Evolutionary conservation across 2,888 invertebrate genomes (phyloP).

Genomic region (Fragum fragum): DNA sequence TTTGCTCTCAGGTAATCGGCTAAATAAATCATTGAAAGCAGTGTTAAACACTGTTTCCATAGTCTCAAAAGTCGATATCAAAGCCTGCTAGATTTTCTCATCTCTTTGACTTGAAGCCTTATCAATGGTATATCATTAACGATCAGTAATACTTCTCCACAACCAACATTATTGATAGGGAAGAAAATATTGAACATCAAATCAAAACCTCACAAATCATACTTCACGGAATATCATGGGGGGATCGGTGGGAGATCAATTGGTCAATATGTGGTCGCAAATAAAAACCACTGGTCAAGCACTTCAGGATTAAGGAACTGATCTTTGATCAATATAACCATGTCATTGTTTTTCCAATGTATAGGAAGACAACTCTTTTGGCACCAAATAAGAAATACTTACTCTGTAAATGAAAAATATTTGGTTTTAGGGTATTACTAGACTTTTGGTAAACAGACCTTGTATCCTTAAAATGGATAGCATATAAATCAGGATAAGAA

Average conservation of each 20-base stretch:
- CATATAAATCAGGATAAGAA: not conserved
- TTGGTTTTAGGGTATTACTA: not conserved
- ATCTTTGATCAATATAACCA: not conserved
- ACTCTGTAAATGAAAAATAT: not conserved
- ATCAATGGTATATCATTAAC: too few relatives aligned
- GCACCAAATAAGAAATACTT: not conserved
- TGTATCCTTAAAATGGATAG: not conserved
- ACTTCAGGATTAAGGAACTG: not conserved
- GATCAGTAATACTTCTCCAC: not conserved
- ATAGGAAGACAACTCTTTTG: not conserved
- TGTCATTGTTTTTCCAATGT: conserved; percentile 3
- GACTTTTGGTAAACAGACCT: not conserved
- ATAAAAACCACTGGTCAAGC: not conserved
- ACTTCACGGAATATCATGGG: conserved; percentile 3
- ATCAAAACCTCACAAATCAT: conserved; percentile 4
- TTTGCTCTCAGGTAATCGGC: too few relatives aligned
- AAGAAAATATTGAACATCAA: not conserved
- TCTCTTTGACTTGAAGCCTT: too few relatives aligned
- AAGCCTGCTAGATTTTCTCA: too few relatives aligned
- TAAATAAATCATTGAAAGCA: too few relatives aligned
- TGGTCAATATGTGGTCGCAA: not conserved
- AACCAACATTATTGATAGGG: not conserved
- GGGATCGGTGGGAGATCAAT: not conserved
- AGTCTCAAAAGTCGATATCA: too few relatives aligned
- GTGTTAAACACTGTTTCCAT: too few relatives aligned